Percentiles rank a stretch among this genome's conserved stretches.
Evolutionary conservation across 2,113 vertebrate species (phyloP).

Genomic region (Tapirus terrestris): DNA sequence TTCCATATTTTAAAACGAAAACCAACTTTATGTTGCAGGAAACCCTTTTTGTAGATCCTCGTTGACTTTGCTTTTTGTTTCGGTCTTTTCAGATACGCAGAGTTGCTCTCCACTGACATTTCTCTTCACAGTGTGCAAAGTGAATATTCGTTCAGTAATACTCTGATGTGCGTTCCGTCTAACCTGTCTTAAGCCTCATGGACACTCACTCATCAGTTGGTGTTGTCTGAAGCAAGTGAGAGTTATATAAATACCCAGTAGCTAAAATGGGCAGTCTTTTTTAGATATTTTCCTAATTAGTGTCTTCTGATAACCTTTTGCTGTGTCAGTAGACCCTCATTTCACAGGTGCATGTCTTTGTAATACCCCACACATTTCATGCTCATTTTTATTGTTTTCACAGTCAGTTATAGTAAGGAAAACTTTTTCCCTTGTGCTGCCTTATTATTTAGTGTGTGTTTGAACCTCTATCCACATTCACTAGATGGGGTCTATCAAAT

Average conservation of each 20-base stretch:
- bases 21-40: conserved; percentile 72
- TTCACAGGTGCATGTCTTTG: conserved; percentile 52
- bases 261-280: conserved; percentile 64
- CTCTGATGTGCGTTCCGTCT: conserved; percentile 56
- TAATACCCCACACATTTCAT: conserved; percentile 27
- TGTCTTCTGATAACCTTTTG: conserved; percentile 61
- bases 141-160: conserved; percentile 62
- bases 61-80: conserved; percentile 69
- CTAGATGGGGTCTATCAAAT: conserved; percentile 51
- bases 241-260: conserved; percentile 68
- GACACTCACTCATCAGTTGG: conserved; percentile 51
- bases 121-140: conserved; percentile 67
- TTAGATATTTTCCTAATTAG: conserved; percentile 63
- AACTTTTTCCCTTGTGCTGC: background rate
- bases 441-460: conserved; percentile 63
- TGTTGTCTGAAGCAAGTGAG: conserved; percentile 65
- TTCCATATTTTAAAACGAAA: conserved; percentile 79
- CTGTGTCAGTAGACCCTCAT: conserved; percentile 57
- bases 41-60: conserved; percentile 71
- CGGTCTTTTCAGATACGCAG: conserved; percentile 40
- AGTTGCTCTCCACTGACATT: conserved; percentile 65
- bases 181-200: conserved; percentile 54
- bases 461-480: conserved; percentile 42
- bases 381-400: conserved; percentile 60
- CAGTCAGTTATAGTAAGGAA: conserved; percentile 55